Evolutionary conservation across 2,113 vertebrate species (phyloP), one percentile per base, ranked within the genome.

Genomic region (Gobius niger): DNA sequence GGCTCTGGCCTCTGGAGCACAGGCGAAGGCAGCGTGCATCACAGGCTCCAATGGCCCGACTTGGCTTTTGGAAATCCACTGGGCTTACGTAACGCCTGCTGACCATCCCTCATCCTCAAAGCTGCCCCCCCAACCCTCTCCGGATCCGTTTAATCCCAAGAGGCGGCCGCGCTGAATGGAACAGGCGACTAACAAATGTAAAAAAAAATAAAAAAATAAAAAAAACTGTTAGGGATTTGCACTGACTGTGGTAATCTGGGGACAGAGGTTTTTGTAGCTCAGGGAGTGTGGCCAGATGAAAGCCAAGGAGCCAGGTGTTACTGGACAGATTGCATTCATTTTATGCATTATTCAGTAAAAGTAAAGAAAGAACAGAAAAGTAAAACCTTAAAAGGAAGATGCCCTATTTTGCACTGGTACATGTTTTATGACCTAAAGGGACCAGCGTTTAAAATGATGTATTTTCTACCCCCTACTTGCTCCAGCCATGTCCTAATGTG

Each of bases 221-320:
- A 53, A 13, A 50, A 34, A 34, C 24, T 77, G 73, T 82, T 70
- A 60, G 82, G 86, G 89, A 91, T 90, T 90, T 90, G 82, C 78
- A 73, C 88, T 77, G 65, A 88, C 69, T 71, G 83, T 67, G 74
- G 75, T 87, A 87, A 91, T 90, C 90, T 86, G 81, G 47, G 62
- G 34, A 70, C 76, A 68, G 54, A 51, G 65, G 72, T 78, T 66
- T 82, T 78, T 82, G 78, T 73, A 67, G 44, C 63, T 18, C 63
- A 63, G 77, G 62, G 49, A 74, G 54, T 71, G 18, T 78, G 51
- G 61, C 60, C 47, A 56, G 70, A 76, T 54, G 40, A 40, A 76
- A 60, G 46, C 62, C 18, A 71, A 65, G 24, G 24, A 83, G 57
- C 15, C 71, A 76, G 67, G 68, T 82, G 72, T 74, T 66, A 66